Conservation (phyloP, 2,113 vertebrate species). For the human region GRCh38 chr7:77630001-77630500, state of each 20-base stretch:
- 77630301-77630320: constrained; percentile 23
- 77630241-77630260: background rate
- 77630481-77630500: background rate
- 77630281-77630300: background rate
- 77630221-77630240: background rate
- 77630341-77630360: background rate
- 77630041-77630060: background rate
- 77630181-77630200: background rate
- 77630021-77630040: constrained; percentile 18
- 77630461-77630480: background rate
- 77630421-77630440: background rate
- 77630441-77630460: background rate
- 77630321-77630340: background rate
- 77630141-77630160: background rate
- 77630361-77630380: background rate
- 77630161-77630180: constrained; percentile 9
- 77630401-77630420: background rate
- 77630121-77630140: background rate
- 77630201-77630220: background rate
- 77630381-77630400: background rate
- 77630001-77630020: background rate
- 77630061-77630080: background rate
- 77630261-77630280: background rate
- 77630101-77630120: background rate
- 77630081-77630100: background rate